Conservation (phyloP, 92 coral and sea anemone genomes). For the Epizoanthus illoricatus region DNA sequence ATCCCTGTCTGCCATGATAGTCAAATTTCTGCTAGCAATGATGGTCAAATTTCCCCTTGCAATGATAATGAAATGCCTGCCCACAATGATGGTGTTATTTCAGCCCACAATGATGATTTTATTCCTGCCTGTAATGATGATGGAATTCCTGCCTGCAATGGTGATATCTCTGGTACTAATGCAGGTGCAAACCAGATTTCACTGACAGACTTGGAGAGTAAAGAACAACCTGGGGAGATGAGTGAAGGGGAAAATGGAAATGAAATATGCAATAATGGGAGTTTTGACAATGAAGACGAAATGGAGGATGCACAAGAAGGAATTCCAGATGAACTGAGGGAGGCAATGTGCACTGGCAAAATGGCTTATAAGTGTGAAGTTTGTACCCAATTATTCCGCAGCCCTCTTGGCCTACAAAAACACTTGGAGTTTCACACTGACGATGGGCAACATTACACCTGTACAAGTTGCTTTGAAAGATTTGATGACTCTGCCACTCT, state of each 20-base stretch:
- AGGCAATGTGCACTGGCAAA: constrained; percentile 51
- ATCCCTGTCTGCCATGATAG: too few species aligned
- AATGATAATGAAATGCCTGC: too few species aligned
- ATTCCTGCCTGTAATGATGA: too few species aligned
- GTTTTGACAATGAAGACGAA: constrained; percentile 25
- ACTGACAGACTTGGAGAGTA: not conserved
- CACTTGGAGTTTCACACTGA: constrained; percentile 94
- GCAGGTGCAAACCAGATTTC: constrained; percentile 10
- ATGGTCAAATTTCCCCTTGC: too few species aligned
- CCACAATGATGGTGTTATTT: too few species aligned
- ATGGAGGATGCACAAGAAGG: constrained; percentile 14
- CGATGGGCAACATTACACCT: constrained; percentile 83
- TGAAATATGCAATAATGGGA: constrained; percentile 8
- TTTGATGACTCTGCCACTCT: constrained; percentile 62
- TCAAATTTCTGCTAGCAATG: too few species aligned
- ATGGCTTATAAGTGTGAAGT: constrained; percentile 85
- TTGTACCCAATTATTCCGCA: constrained; percentile 88
- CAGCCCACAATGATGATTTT: too few species aligned
- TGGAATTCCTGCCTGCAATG: not conserved
- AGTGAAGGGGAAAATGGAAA: not conserved
- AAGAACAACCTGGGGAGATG: not conserved
- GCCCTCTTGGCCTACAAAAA: constrained; percentile 93
- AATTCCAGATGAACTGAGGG: constrained; percentile 43
- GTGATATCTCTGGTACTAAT: not conserved
- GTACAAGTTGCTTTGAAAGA: constrained; percentile 83